Base-by-base conservation (phyloP, 92 coral and sea anemone species). In the Metridium senile region DNA sequence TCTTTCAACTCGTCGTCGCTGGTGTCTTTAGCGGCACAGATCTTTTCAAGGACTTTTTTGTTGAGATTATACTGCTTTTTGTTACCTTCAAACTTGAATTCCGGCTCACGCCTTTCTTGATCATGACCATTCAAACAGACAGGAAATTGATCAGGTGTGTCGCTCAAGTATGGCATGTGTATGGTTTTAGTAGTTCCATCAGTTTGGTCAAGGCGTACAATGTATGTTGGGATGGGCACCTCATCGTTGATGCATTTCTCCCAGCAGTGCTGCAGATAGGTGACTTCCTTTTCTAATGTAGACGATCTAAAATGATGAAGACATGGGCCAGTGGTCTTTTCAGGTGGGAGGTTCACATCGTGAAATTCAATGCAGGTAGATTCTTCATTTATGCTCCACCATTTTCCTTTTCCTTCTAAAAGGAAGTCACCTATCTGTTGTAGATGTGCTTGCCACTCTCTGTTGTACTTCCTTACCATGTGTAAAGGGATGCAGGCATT, bases 51-150 rank as follows among this genome's bases (percentile, higher is more conserved):
- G 11, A 85, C 82, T 9, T 57, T 77, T 57, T 39, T 45, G 72
- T 80, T 85, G 30, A 82, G 52, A 63, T 46, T 51, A n/a, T 86
- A 72, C 61, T 86, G 91, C 43, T 64, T 82, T 33, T 68, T 71
- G 71, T 86, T 86, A 26, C 87, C 81, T 0, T 62, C 87, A 10
- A 61, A 86, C 59, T 51, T 49, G 32, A 86, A 86, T 62, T 81
- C 74, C 0, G 80, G 85, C 58, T n/a, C n/a, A n/a, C n/a, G n/a
- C n/a, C n/a, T 45, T 45, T 45, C 51, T 45, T 45, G 51, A 45
- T 45, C 51, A 45, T 7, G 51, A 45, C 51, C 7, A 45, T 45
- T 45, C 51, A 45, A 16, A 45, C 9, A 16, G 51, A 7, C 16
- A 45, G 51, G n/a, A n/a, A n/a, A 7, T 45, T 45, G 51, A 45